Base-by-base conservation (phyloP, 2,113 vertebrate species). In the Rallus limicola region DNA sequence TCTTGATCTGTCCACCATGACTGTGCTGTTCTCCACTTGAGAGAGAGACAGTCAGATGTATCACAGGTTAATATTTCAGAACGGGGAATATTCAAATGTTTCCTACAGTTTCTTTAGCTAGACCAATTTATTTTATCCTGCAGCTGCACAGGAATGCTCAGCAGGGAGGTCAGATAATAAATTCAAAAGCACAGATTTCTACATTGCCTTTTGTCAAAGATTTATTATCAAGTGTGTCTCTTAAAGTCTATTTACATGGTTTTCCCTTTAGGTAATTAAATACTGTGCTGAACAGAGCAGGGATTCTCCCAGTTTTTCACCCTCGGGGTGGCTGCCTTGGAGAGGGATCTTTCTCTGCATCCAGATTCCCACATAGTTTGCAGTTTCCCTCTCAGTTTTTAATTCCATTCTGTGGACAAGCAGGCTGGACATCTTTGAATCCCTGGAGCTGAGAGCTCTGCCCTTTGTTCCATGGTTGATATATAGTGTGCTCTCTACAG, bases 91-190 rank as follows among this genome's bases (percentile, higher is more conserved):
- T 93, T 95, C 70, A 95, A 75, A 93, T 94, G 52, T 92, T 94
- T 94, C 94, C 94, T 87, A 89, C 84, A 38, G 46, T 92, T 97
- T 86, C 88, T 83, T 82, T 93, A 94, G 56, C 74, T 69, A 88
- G 81, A 92, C 70, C 92, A 86, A 94, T 97, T 97, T 97, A 97
- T 97, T 97, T 96, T 94, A 86, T 94, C 90, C 93, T 79, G 74
- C 87, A 94, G 94, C 82, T 86, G 53, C 82, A 91, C 33, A 81
- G 96, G 96, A 94, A 83, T 83, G 72, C 95, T 91, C 86, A 95
- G 93, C 92, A 63, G 95, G 96, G 81, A 96, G 90, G 92, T 96
- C 94, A 90, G 80, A 78, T 89, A 94, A 97, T 95, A 96, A 94
- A 96, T 97, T 96, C 92, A 90, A 92, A 96, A 90, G 92, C 86